A percentile compares a stretch with the other conserved stretches of the same genome.
phyloP scores from a whole-genome alignment of 1,140 invertebrate species.

The Diabrotica undecimpunctata region DNA sequence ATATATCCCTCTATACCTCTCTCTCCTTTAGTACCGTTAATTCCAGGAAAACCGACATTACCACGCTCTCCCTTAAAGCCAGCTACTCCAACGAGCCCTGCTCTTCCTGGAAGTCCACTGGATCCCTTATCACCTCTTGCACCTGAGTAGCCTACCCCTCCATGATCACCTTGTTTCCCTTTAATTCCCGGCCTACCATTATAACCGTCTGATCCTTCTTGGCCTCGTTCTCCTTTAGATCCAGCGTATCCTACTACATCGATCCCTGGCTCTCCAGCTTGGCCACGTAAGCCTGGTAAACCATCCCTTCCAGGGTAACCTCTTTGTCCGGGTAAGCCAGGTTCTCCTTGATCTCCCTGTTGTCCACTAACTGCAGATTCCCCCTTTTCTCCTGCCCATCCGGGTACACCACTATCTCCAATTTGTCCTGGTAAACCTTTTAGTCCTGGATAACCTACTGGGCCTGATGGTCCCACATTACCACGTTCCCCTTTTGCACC shows the following conservation, averaged over 20 bases:
- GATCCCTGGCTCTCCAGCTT: background rate
- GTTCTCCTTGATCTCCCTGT: constrained; percentile 64
- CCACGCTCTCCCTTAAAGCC: constrained; percentile 48
- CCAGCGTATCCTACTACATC: constrained; percentile 34
- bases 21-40: constrained; percentile 48
- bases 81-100: constrained; percentile 39
- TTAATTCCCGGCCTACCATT: constrained; percentile 32
- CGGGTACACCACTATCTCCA: constrained; percentile 53
- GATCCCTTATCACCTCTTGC: constrained; percentile 49
- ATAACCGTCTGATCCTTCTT: constrained; percentile 34
- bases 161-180: constrained; percentile 61
- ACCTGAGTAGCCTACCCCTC: constrained; percentile 55
- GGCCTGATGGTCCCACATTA: constrained; percentile 58
- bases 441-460: constrained; percentile 53
- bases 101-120: constrained; percentile 37
- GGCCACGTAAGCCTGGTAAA: constrained; percentile 31
- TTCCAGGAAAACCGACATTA: constrained; percentile 43
- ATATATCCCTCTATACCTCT: constrained; percentile 53
- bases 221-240: constrained; percentile 28
- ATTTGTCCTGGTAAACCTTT: constrained; percentile 57
- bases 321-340: constrained; percentile 50
- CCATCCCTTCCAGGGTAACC: constrained; percentile 48
- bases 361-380: constrained; percentile 60
- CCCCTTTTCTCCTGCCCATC: constrained; percentile 53
- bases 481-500: constrained; percentile 61